Base-by-base conservation (phyloP, 2,797 vertebrate genomes). In the Linurgus olivaceus region DNA sequence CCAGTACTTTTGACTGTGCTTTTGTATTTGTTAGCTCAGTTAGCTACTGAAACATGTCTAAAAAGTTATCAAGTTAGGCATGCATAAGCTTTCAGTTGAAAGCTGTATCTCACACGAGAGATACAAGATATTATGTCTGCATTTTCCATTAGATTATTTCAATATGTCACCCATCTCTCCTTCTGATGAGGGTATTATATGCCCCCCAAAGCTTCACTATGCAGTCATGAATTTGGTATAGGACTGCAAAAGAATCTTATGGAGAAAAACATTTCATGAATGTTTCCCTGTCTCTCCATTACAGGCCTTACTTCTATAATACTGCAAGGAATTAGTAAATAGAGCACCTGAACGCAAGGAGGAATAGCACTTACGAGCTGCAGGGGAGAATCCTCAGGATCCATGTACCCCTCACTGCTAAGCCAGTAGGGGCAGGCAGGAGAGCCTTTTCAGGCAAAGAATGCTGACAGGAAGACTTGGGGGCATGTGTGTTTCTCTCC, bases 131-230 rank as follows among this genome's bases (percentile, higher is more conserved):
- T 4, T 79, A 2, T 44, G 77, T 83, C 61, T 86, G 12, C 38
- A 77, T 81, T 86, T 94, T 71, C 68, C 37, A 38, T 44, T 57
- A 48, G 48, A 77, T 92, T 80, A 79, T 90, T 84, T 75, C 48
- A 76, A 19, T 51, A 54, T 1, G 4, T 37, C 18, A 65, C 11
- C 16, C 31, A 66, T 50, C 18, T 52, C 33, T 76, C 40, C 76
- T 24, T 81, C 26, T 66, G 28, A 40, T 84, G 11, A 17, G 31
- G 86, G 35, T 57, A 62, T 11, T n/a, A 58, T 35, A 83, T 3
- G 0, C 17, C 20, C 11, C 25, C 25, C 31, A 59, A 55, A 78
- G 5, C 23, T 78, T 90, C 55, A 55, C 24, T 48, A 23, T 29
- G 51, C 35, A 90, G 48, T 62, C 13, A 67, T 66, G 47, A 67